Base-by-base conservation (phyloP, 2,888 invertebrate genomes). In the Aspidiotus rigidus region DNA sequence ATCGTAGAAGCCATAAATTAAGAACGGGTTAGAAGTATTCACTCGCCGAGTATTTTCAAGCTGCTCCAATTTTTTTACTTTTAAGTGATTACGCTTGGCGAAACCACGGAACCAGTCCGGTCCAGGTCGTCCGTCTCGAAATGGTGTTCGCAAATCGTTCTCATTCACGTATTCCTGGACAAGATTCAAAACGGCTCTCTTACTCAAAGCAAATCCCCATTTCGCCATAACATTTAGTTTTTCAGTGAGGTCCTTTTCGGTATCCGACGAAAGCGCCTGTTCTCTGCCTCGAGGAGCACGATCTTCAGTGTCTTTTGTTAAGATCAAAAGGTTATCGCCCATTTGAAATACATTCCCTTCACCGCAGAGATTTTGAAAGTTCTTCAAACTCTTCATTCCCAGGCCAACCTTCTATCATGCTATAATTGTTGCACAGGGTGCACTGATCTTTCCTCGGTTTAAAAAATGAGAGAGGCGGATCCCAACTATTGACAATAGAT, bases 1-100 rank as follows among this genome's bases (percentile, higher is more conserved):
- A 39, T 73, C 69, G 72, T 73, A 75, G 62, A 75, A 75, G 60
- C 73, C 61, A 64, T 75, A 75, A 49, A 75, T 72, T 10, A 75
- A 71, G 49, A 74, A 69, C 40, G 74, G 73, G 17, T 74, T 72
- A 54, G 74, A 71, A 39, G 73, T 71, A 39, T 72, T 69, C 6
- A n/a, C 49, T 64, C 63, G 73, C 62, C 74, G 71, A 54, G 69
- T 63, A 69, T 74, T 75, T 49, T 49, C 49, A 2, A 49, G 49
- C n/a, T 49, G 49, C n/a, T 49, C 49, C 41, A 75, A 73, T 71
- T 74, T 75, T 6, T 49, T 49, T n/a, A 49, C 10, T n/a, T 49
- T 49, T 49, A 49, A 49, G 3, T 49, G 10, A 49, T 49, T 49
- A 3, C 49, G 10, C 6, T 49, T 49, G 1, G n/a, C n/a, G 6